Percentiles rank a stretch among this genome's conserved stretches.
These are phyloP conservation scores for Gisinianus flammeolus DNA, from an alignment of 2,888 invertebrate species.

Conservation along the genomic window DNA sequence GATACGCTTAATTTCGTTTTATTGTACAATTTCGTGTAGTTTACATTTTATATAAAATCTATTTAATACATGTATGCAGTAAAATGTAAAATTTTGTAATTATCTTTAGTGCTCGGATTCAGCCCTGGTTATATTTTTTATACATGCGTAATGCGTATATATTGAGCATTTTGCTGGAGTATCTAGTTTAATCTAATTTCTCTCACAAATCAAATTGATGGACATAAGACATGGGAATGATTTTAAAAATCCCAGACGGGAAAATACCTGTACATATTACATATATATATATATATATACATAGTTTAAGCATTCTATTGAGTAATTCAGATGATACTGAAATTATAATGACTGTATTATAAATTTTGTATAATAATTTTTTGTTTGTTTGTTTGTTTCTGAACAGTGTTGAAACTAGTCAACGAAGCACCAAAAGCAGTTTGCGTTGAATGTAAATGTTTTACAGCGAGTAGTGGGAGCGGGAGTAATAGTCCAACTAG, in stretches of 20 bases:
- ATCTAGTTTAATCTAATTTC: neutral
- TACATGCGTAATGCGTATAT: no score
- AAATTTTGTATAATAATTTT: neutral
- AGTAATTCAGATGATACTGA: neutral
- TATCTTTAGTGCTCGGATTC: neutral
- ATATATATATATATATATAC: neutral
- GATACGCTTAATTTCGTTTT: no score
- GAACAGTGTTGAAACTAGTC: conserved; percentile 55
- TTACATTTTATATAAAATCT: no score
- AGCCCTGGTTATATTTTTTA: neutral
- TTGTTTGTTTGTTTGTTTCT: conserved; percentile 19
- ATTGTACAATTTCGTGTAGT: no score
- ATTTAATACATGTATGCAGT: neutral
- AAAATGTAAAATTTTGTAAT: neutral
- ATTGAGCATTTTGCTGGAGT: no score
- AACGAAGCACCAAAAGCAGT: conserved; percentile 56
- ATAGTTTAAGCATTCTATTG: neutral
- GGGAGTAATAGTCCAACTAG: conserved; percentile 32
- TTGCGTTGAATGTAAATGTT: conserved; percentile 50
- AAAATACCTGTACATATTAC: no score
- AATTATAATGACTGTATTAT: neutral
- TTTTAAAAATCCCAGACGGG: neutral
- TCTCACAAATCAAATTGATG: neutral
- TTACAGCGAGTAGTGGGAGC: conserved; percentile 28
- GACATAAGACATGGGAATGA: conserved; percentile 10